Evolutionary conservation across 2,113 vertebrate species (phyloP).

Genomic region (Tychaedon coryphoeus): DNA sequence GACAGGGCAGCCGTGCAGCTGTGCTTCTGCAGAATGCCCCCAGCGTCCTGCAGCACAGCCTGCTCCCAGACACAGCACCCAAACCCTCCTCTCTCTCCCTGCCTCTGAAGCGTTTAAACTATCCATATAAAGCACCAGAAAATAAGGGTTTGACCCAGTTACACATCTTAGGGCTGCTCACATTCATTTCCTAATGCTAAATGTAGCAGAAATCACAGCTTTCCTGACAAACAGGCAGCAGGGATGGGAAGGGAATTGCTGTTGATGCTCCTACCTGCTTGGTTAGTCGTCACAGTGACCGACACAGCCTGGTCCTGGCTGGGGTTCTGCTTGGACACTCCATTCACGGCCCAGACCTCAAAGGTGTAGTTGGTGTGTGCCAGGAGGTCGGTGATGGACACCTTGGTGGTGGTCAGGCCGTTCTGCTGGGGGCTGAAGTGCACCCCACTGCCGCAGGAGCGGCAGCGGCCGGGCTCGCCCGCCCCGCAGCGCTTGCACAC

Average conservation of each 20-base stretch:
- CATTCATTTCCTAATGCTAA: background rate
- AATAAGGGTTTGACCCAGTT: conserved; percentile 4
- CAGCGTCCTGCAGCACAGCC: background rate
- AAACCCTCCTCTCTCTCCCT: background rate
- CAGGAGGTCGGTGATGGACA: conserved; percentile 94
- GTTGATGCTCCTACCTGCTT: conserved; percentile 85
- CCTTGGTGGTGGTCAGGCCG: conserved; percentile 84
- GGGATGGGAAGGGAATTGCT: background rate
- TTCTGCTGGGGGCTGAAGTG: conserved; percentile 94
- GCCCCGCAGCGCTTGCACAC: conserved; percentile 90
- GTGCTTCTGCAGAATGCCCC: background rate
- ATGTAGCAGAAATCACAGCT: background rate
- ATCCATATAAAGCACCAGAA: conserved; percentile 3
- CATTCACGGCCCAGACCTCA: conserved; percentile 95
- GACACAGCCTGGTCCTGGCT: conserved; percentile 91
- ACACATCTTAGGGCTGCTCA: background rate
- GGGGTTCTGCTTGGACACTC: conserved; percentile 91
- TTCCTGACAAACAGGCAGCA: background rate
- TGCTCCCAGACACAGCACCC: background rate
- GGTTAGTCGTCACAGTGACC: conserved; percentile 96
- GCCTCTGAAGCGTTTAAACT: background rate
- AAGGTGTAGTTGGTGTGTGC: conserved; percentile 99
- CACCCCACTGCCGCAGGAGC: conserved; percentile 88
- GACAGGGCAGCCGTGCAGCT: background rate
- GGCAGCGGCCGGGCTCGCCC: conserved; percentile 79